Evolutionary conservation across 1,140 invertebrate genomes (phyloP).

Genomic region (Sycophaga agraensis): DNA sequence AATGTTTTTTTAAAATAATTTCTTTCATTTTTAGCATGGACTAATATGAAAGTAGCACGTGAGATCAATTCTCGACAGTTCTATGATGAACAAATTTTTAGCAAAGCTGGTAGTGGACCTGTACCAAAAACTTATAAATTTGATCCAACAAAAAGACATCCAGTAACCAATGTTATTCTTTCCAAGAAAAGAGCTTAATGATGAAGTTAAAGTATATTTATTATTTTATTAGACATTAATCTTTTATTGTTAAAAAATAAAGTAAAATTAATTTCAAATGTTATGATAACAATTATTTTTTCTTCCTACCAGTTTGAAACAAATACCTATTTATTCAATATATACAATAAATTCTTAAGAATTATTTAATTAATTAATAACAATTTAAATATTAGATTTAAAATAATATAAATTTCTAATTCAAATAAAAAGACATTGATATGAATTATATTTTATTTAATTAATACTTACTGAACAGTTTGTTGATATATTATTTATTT

Average conservation of each 20-base stretch:
- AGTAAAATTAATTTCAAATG: constrained; percentile 24
- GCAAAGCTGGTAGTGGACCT: constrained; percentile 80
- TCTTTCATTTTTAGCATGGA: constrained; percentile 65
- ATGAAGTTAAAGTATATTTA: constrained; percentile 8
- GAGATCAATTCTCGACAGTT: constrained; percentile 75
- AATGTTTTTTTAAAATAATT: neutral
- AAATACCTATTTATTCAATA: too few species aligned
- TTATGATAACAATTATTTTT: too few species aligned
- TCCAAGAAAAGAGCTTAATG: constrained; percentile 30
- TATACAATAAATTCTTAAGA: too few species aligned
- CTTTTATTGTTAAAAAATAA: constrained; percentile 16
- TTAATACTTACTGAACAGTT: too few species aligned
- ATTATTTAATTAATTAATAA: constrained; percentile 5
- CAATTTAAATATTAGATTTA: neutral
- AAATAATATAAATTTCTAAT: too few species aligned
- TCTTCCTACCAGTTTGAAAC: too few species aligned
- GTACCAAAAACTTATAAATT: constrained; percentile 83
- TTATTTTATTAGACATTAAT: constrained; percentile 24
- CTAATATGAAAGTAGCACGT: constrained; percentile 78
- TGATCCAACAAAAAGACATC: constrained; percentile 72
- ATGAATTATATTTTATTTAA: too few species aligned
- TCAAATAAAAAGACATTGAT: too few species aligned
- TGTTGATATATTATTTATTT: neutral
- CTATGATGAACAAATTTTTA: constrained; percentile 78
- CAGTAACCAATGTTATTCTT: constrained; percentile 12